Evolutionary conservation across 2,888 invertebrate species (phyloP).

Genomic region (Leucoptera coffeella): DNA sequence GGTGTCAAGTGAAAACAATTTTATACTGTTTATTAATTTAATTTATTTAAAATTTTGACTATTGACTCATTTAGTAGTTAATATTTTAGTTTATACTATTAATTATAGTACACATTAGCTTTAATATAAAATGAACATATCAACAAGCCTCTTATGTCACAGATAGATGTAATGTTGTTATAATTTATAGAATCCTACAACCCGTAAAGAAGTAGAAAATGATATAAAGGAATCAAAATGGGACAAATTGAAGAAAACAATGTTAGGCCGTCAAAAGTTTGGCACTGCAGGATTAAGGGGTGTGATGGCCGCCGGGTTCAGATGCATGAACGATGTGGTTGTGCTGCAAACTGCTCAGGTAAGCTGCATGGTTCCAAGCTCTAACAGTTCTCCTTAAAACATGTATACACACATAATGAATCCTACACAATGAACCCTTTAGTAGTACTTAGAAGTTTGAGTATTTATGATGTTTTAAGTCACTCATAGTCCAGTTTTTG

Average conservation of each 20-base stretch:
- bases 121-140: not conserved
- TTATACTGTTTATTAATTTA: too few relatives aligned
- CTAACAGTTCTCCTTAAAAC: conserved; percentile 2
- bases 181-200: conserved; percentile 53
- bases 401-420: too few relatives aligned
- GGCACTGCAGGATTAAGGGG: conserved; percentile 93
- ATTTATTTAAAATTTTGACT: too few relatives aligned
- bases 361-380: conserved; percentile 1
- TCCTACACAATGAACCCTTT: too few relatives aligned
- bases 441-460: conserved; percentile 1
- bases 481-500: too few relatives aligned
- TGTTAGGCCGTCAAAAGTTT: conserved; percentile 70
- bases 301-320: conserved; percentile 88
- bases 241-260: conserved; percentile 54
- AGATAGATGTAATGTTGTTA: not conserved
- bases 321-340: conserved; percentile 93
- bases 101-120: not conserved
- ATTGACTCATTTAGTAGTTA: too few relatives aligned
- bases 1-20: too few relatives aligned
- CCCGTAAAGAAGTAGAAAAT: conserved; percentile 55
- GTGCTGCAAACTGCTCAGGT: conserved; percentile 88
- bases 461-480: conserved; percentile 1
- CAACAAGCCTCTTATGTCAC: not conserved
- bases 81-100: too few relatives aligned
- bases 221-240: conserved; percentile 51